Conservation (phyloP, 2,888 invertebrate genomes). For the Mimumesa dahlbomi region DNA sequence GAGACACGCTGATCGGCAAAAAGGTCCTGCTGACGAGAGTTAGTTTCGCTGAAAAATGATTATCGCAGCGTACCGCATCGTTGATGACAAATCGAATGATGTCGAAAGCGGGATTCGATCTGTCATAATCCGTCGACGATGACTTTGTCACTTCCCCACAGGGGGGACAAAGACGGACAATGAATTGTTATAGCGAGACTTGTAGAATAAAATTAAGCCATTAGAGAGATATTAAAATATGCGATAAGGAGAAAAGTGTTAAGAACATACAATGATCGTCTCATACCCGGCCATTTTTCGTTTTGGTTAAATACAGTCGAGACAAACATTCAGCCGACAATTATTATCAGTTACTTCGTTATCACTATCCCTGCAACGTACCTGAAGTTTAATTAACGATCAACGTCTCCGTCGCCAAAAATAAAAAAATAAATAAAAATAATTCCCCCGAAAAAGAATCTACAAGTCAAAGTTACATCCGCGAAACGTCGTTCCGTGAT, state of each 20-base stretch:
- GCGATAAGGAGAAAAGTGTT: slow-evolving; percentile 39
- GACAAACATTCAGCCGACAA: not conserved
- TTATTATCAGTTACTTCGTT: not conserved
- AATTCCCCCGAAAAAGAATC: too few relatives aligned
- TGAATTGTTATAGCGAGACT: slow-evolving; percentile 72
- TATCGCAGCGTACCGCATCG: slow-evolving; percentile 31
- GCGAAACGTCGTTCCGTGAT: too few relatives aligned
- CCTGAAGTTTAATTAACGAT: too few relatives aligned
- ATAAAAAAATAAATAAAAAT: too few relatives aligned
- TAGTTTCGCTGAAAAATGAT: slow-evolving; percentile 22
- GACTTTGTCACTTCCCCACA: slow-evolving; percentile 24
- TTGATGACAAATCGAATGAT: slow-evolving; percentile 44
- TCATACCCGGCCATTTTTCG: slow-evolving; percentile 30
- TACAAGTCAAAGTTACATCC: too few relatives aligned
- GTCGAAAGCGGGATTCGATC: slow-evolving; percentile 28
- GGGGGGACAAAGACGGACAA: slow-evolving; percentile 74
- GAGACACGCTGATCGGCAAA: slow-evolving; percentile 40
- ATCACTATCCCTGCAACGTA: not conserved
- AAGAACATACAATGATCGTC: slow-evolving; percentile 18
- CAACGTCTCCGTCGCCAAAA: too few relatives aligned
- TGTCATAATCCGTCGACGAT: slow-evolving; percentile 24
- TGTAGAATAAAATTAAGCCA: slow-evolving; percentile 46
- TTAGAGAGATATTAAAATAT: slow-evolving; percentile 42
- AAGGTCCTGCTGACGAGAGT: slow-evolving; percentile 27
- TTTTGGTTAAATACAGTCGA: slow-evolving; percentile 11